phyloP scores from a whole-genome alignment of 2,113 vertebrate genomes.

The Anguilla rostrata region DNA sequence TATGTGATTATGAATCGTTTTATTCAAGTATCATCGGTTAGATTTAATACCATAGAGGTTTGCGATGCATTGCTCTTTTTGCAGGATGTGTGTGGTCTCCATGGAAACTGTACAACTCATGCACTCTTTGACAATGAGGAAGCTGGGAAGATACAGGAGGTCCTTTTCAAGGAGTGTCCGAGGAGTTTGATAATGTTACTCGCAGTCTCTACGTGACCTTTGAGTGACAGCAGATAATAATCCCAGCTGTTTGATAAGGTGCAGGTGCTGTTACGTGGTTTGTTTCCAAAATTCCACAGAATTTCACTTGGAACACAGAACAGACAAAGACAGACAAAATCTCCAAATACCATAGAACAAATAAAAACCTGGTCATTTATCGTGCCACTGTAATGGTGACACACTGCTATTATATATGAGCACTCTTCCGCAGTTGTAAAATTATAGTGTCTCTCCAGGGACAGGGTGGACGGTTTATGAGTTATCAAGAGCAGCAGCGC shows the following conservation, averaged over 20 bases:
- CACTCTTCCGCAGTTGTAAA: background rate
- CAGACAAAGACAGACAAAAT: background rate
- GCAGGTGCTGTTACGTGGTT: no score
- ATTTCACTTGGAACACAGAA: no score
- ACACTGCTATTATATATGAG: background rate
- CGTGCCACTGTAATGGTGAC: background rate
- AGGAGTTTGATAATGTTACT: background rate
- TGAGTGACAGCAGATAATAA: no score
- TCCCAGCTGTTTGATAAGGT: no score
- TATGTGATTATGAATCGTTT: no score
- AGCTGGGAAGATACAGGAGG: constrained; percentile 3
- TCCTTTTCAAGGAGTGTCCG: constrained; percentile 12
- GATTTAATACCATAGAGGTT: background rate
- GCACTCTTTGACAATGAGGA: constrained; percentile 19
- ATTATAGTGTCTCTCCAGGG: background rate
- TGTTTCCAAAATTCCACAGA: no score
- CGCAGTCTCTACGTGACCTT: no score
- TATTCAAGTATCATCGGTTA: no score
- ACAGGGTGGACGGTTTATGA: background rate
- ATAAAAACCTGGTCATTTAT: background rate
- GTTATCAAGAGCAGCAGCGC: background rate
- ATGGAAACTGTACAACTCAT: background rate
- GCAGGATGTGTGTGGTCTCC: background rate
- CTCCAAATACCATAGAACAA: background rate
- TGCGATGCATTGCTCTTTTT: background rate